phyloP scores from a whole-genome alignment of 1,140 invertebrate species.

The Neocloeon triangulifer region DNA sequence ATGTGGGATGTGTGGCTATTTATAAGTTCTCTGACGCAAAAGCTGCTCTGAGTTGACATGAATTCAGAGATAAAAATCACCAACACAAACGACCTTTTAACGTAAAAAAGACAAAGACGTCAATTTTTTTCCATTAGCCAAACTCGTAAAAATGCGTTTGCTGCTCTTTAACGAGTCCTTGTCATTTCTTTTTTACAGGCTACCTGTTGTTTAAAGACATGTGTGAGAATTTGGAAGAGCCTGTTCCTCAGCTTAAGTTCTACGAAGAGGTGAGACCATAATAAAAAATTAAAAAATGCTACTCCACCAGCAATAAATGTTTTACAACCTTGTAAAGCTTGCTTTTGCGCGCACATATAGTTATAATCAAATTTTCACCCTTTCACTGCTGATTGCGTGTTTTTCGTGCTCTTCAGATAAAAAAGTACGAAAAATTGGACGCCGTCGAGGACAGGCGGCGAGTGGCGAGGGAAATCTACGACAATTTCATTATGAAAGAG shows the following conservation, averaged over 20 bases:
- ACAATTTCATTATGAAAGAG: constrained; percentile 99
- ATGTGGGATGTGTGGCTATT: no score
- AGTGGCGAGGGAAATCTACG: constrained; percentile 91
- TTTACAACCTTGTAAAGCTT: not conserved
- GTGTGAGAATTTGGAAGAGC: constrained; percentile 92
- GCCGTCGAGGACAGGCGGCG: constrained; percentile 86
- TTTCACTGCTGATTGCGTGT: no score
- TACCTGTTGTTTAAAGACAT: constrained; percentile 99
- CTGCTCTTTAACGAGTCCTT: constrained; percentile 2
- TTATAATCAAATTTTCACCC: constrained; percentile 5
- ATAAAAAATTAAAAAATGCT: no score
- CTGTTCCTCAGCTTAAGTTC: constrained; percentile 93
- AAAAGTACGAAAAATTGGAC: constrained; percentile 95
- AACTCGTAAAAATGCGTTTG: not conserved
- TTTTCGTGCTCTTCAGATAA: constrained; percentile 56
- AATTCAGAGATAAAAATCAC: no score
- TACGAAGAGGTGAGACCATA: constrained; percentile 98
- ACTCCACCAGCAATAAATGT: not conserved
- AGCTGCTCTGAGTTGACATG: no score
- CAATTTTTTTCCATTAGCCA: no score
- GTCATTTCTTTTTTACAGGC: constrained; percentile 38
- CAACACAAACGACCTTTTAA: no score
- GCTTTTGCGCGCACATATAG: not conserved
- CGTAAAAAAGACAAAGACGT: no score
- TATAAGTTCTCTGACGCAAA: no score